Evolutionary conservation across 2,888 invertebrate species (phyloP), one percentile per base, ranked within the genome.

Genomic region (Dicyrtoma fusca): DNA sequence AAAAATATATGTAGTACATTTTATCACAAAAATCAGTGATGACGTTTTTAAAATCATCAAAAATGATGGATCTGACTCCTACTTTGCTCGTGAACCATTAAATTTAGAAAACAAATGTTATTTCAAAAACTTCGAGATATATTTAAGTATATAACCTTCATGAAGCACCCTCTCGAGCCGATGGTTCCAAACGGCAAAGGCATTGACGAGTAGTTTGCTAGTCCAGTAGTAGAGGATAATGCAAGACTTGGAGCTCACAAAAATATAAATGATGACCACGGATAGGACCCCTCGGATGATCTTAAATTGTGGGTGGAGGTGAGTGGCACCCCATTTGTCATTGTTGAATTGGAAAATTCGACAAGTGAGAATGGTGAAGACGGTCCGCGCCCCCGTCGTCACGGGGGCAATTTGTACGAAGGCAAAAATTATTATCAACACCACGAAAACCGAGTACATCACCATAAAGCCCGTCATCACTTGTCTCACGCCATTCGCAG

Each of bases 161-260:
- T 76, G 74, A 10, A 78, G 61, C 0, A 78, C 76, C 17, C 26
- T 57, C 49, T 78, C 79, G 21, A 78, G 51, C 14, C 79, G 59
- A 42, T 75, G 66, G 55, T 79, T 79, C 78, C 78, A 79, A 0
- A 68, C 76, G 11, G 59, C 71, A 57, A 75, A 78, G 11, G 75
- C 62, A 45, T 75, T 76, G 34, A 19, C 68, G 1, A 79, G 51
- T 11, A 78, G 63, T 65, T 72, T 71, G 49, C 77, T 75, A 51
- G 75, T 74, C 65, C 75, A 79, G 10, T 76, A 49, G 47, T 76
- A 76, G 11, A 79, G 74, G 8, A 77, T 69, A 4, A 78, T 70
- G 59, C 75, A 77, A 1, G 70, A 66, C 57, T 79, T 79, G 26
- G 79, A 76, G 45, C 69, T 71, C 14, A 75, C 10, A 4, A 79